These are phyloP conservation scores for Homarus americanus DNA, from an alignment of 1,140 invertebrate genomes.

Conservation along the genomic window DNA sequence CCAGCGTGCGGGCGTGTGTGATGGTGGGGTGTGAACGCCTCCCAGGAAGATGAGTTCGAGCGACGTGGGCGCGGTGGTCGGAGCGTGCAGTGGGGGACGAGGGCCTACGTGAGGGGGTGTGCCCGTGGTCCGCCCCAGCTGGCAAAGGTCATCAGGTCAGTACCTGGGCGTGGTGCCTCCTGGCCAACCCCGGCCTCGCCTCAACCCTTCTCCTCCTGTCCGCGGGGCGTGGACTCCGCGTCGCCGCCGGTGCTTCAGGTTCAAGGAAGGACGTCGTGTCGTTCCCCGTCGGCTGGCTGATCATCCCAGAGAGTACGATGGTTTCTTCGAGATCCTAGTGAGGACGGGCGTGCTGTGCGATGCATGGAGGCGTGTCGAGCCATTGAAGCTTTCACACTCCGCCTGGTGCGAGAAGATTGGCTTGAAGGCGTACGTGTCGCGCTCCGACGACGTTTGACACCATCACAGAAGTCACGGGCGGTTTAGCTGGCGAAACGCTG, in stretches of 20 bases:
- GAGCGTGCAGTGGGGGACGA: slow-evolving; percentile 87
- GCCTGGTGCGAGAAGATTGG: slow-evolving; percentile 89
- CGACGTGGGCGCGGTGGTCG: slow-evolving; percentile 76
- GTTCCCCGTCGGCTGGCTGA: slow-evolving; percentile 89
- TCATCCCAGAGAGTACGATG: slow-evolving; percentile 94
- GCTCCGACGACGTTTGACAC: slow-evolving; percentile 76
- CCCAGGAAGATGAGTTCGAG: slow-evolving; percentile 61
- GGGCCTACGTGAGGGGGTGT: slow-evolving; percentile 86
- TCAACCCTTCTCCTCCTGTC: slow-evolving; percentile 90
- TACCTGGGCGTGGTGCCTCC: slow-evolving; percentile 92
- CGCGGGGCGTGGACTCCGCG: slow-evolving; percentile 89
- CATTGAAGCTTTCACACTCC: slow-evolving; percentile 87
- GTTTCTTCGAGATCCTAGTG: slow-evolving; percentile 96
- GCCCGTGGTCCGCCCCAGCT: slow-evolving; percentile 89
- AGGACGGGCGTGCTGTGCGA: slow-evolving; percentile 92
- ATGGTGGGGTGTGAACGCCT: slow-evolving; percentile 45
- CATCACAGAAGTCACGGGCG: slow-evolving; percentile 84
- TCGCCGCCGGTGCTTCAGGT: slow-evolving; percentile 93
- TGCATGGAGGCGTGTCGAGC: slow-evolving; percentile 92
- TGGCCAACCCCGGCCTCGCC: slow-evolving; percentile 89
- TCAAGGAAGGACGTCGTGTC: slow-evolving; percentile 88
- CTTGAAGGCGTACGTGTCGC: slow-evolving; percentile 85
- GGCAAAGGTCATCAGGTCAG: slow-evolving; percentile 93
- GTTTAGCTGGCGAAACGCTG: slow-evolving; percentile 88
- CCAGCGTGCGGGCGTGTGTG: slow-evolving; percentile 26